Evolutionary conservation across 2,888 invertebrate genomes (phyloP).

Genomic region (Napeogenes sylphis): DNA sequence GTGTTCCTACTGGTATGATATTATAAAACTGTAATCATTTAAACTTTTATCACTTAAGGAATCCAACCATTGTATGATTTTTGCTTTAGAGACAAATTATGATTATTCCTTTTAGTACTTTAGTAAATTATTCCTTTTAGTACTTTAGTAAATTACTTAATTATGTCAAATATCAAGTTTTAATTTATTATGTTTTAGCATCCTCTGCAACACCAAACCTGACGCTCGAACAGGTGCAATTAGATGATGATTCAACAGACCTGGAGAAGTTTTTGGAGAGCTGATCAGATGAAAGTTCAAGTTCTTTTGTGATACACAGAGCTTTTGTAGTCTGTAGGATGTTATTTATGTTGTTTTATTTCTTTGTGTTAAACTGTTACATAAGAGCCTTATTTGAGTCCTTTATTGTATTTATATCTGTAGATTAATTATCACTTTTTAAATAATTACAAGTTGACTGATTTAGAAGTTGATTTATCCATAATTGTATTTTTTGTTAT

Average conservation of each 20-base stretch:
- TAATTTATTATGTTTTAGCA: slow-evolving; percentile 41
- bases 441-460: slow-evolving; percentile 3
- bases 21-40: background rate
- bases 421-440: too few species aligned
- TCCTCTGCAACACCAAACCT: slow-evolving; percentile 46
- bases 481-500: slow-evolving; percentile 3
- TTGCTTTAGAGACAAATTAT: background rate
- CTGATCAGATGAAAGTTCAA: slow-evolving; percentile 41
- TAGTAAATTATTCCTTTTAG: too few species aligned
- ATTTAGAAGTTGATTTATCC: slow-evolving; percentile 7
- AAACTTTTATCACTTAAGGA: background rate
- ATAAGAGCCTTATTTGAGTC: slow-evolving; percentile 2
- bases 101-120: too few species aligned
- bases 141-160: too few species aligned
- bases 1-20: slow-evolving; percentile 48
- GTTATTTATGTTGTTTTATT: slow-evolving; percentile 45
- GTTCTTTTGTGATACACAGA: slow-evolving; percentile 37
- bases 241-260: slow-evolving; percentile 57
- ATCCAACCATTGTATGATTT: background rate
- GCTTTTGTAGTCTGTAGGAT: slow-evolving; percentile 46
- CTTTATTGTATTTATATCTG: slow-evolving; percentile 17
- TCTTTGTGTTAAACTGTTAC: slow-evolving; percentile 27
- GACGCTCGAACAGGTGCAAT: slow-evolving; percentile 63
- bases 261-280: slow-evolving; percentile 67
- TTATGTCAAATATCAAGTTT: background rate